Conservation (phyloP, 2,888 invertebrate species). For the Geophilus truncorum region DNA sequence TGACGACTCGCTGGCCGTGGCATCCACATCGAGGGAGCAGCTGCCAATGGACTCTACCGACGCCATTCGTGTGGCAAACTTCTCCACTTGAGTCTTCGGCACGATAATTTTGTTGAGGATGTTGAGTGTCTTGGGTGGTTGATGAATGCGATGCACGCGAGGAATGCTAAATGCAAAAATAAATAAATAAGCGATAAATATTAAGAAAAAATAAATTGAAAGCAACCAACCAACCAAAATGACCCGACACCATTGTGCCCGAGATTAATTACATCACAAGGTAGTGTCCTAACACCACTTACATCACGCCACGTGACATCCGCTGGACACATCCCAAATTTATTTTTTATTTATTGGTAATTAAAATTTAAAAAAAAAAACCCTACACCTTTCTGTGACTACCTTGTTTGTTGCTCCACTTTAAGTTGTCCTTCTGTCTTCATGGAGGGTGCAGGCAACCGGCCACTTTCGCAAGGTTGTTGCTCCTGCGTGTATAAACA, state of each 20-base stretch:
- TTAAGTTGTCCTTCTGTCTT: constrained; percentile 21
- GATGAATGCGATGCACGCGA: constrained; percentile 34
- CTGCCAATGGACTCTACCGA: constrained; percentile 79
- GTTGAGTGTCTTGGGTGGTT: constrained; percentile 39
- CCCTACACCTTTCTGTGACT: neutral
- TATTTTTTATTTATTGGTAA: no score
- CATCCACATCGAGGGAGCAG: constrained; percentile 79
- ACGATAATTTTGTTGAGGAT: constrained; percentile 39
- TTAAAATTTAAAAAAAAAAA: no score
- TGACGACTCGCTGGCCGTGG: constrained; percentile 45
- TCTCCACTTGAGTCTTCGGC: constrained; percentile 38
- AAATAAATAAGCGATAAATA: neutral
- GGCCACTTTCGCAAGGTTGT: constrained; percentile 14
- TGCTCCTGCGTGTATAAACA: neutral
- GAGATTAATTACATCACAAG: constrained; percentile 1
- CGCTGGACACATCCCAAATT: neutral
- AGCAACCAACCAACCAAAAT: neutral
- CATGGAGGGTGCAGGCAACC: neutral
- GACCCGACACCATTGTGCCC: neutral
- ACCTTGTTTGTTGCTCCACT: neutral
- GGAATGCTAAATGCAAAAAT: neutral
- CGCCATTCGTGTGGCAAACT: constrained; percentile 41
- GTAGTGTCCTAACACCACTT: neutral
- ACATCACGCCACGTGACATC: neutral
- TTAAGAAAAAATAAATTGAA: neutral